Evolutionary conservation across 2,113 vertebrate genomes (phyloP), one percentile per base, ranked within the genome.

Genomic region (Lanius collurio): DNA sequence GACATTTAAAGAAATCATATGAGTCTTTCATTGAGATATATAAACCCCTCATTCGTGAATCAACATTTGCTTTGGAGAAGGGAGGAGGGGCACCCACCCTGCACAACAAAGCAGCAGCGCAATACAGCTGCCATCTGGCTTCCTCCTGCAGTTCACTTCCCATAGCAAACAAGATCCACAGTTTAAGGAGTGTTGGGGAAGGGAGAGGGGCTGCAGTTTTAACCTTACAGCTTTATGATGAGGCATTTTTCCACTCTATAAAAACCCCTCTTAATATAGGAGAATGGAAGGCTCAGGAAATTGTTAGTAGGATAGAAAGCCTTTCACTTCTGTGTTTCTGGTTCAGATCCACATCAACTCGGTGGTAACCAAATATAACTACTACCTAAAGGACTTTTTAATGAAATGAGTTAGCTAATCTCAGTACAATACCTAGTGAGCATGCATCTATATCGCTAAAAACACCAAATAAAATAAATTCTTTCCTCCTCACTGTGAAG

Each of bases 41-140:
- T 89, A 96, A 96, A 81, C 49, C 52, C 31, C 73, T 96, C 76
- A 78, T 63, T 96, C 31, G 53, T 90, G 94, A 95, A 90, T 94
- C 85, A 96, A 94, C 88, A 90, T 96, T 93, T 96, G 92, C 94
- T 95, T 90, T 86, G 76, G 92, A 78, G 79, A 87, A 85, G 85
- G 94, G 93, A 96, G 95, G 96, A 95, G 95, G 95, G 95, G 95
- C 90, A 94, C 88, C 79, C 83, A 90, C 95, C 88, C 90, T 64
- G 83, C 92, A 96, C 93, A 97, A 96, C 95, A 96, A 96, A 97
- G 95, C 95, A 60, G 94, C 91, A 93, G 93, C 94, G 96, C 94
- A 95, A 87, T 95, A 89, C 92, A 96, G 93, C 93, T 95, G 93
- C 96, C 95, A 95, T 96, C 96, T 97, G 96, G 95, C 92, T 95